Evolutionary conservation across 2,113 vertebrate genomes (phyloP).

Genomic region (Eptesicus fuscus): DNA sequence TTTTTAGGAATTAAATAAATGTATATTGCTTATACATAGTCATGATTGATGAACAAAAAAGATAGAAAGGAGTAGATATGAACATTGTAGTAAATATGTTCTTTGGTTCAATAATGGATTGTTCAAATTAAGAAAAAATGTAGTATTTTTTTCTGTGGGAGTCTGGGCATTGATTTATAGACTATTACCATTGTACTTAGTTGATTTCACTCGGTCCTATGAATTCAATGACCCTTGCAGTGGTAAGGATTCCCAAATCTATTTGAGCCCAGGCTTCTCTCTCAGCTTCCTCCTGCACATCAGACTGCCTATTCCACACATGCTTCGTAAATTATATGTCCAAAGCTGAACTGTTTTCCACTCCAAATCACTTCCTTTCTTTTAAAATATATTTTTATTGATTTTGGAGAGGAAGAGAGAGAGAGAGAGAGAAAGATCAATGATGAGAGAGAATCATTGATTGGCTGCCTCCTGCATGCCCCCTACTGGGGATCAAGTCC

Average conservation of each 20-base stretch:
- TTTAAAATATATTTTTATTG: neutral
- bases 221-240: neutral
- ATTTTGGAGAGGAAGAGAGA: too few relatives aligned
- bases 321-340: neutral
- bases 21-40: neutral
- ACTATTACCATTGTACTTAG: neutral
- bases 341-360: neutral
- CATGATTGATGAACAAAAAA: neutral
- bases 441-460: too few relatives aligned
- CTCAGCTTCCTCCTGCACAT: neutral
- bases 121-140: neutral
- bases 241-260: neutral
- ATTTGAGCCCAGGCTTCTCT: neutral
- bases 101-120: neutral
- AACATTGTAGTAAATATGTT: neutral
- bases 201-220: neutral
- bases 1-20: neutral
- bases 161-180: neutral
- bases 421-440: too few relatives aligned
- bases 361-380: neutral
- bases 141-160: neutral
- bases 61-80: neutral
- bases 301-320: neutral
- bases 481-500: too few relatives aligned
- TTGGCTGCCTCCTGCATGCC: too few relatives aligned